Base-by-base conservation (phyloP, 2,797 vertebrate genomes). In the Phylloscopus collybita region DNA sequence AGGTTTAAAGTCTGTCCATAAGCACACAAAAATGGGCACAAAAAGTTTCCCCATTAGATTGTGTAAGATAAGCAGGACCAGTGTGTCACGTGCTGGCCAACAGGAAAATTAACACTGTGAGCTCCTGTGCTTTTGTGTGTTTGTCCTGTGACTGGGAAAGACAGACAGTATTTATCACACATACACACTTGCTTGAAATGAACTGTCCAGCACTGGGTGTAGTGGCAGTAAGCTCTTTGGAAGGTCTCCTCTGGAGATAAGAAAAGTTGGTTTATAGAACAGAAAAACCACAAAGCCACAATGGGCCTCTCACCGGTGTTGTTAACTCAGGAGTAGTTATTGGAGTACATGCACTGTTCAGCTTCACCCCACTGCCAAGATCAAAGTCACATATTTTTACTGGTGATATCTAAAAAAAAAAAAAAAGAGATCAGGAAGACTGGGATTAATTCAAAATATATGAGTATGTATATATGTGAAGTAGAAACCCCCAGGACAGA, bases 351-450 rank as follows among this genome's bases (percentile, higher is more conserved):
- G 99, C 99, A 80, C 98, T 99, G 97, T 98, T 99, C 90, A 99
- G 96, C 97, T 99, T 99, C 75, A 99, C 98, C 38, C 99, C 99
- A 91, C 99, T 99, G 71, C 99, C 99, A 94, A 99, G 98, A 86
- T 99, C 99, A 97, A 99, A 99, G 97, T 99, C 99, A 97, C 99
- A 99, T 92, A 99, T 99, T 98, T 99, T 99, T 74, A 99, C 99
- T 17, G 99, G 99, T 7, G 99, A 99, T 74, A 99, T 98, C 99
- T 99, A 70, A 81, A 95, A 96, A 10, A 25, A 85, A 36, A 54
- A 54, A 38, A 38, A 9, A 65, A 64, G 13, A 57, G 21, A 53
- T 40, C 51, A 42, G 12, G 29, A 84, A 72, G 29, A 19, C 11
- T 30, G 16, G 5, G 18, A 66, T 65, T 49, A 86, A 73, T n/a